Evolutionary conservation across 2,113 vertebrate genomes (phyloP), one percentile per base, ranked within the genome.

Genomic region (Sisor rabdophorus): DNA sequence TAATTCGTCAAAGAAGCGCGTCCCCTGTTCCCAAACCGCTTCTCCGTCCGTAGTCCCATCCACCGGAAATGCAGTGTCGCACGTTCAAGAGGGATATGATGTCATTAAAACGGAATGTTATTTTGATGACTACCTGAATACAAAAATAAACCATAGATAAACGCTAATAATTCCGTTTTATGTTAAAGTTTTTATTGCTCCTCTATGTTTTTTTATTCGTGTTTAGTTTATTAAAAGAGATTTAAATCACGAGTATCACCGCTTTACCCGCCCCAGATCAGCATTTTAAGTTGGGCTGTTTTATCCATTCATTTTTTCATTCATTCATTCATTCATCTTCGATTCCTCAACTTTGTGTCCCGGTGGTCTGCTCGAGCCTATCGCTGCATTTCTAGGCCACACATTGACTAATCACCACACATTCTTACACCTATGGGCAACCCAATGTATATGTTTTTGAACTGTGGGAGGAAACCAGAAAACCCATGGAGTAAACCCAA

Each of bases 71-170:
- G 71, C 71, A 30, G 48, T 52, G 65, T 44, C 44, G 44, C 64
- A 73, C 56, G 30, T 52, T 26, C 6, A 16, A 61, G 73, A 78
- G 75, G 89, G 89, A 90, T 47, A 48, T 89, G 87, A 87, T 3
- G 87, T 87, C 84, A 86, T 40, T 48, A 55, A 79, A 36, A 36
- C 5, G 28, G 24, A 17, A 47, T 16, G 36, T 9, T 20, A 24
- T 30, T 59, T 58, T 17, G 24, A 53, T 19, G 13, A n/a, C 7
- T 47, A 24, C 4, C 56, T 36, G 16, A 0, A 22, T 3, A n/a
- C n/a, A n/a, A 52, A 13, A 24, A 47, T 24, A 12, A 11, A 19
- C 8, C 1, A 4, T 50, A 11, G 32, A n/a, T n/a, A 1, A n/a
- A 2, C n/a, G 4, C 22, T 50, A 50, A 28, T 48, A 50, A 50